phyloP scores from a whole-genome alignment of 2,113 vertebrate genomes.

The Prietella phreatophila region DNA sequence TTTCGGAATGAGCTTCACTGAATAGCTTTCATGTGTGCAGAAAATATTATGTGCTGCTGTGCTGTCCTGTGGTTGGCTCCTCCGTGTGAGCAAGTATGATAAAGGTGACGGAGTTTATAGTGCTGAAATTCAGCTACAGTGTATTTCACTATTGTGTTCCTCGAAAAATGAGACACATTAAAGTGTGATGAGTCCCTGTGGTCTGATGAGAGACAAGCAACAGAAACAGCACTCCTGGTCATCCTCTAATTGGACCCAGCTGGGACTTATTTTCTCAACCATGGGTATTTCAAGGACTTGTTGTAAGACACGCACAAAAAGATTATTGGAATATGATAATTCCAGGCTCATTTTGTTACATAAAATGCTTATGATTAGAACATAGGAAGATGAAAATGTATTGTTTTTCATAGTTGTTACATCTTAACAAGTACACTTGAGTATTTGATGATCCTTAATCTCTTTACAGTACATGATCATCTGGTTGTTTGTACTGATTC shows the following conservation, averaged over 20 bases:
- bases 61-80: neutral
- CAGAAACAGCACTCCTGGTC: slow-evolving; percentile 46
- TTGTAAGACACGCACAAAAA: slow-evolving; percentile 23
- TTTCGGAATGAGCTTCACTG: neutral
- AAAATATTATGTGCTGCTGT: slow-evolving; percentile 3
- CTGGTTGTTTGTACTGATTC: neutral
- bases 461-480: neutral
- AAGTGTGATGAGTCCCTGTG: slow-evolving; percentile 49
- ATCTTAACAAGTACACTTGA: neutral
- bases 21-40: neutral
- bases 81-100: neutral
- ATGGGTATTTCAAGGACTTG: slow-evolving; percentile 50
- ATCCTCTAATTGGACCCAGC: slow-evolving; percentile 55
- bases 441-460: neutral
- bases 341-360: neutral
- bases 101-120: slow-evolving; percentile 4
- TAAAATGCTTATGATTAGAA: slow-evolving; percentile 10
- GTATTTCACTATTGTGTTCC: slow-evolving; percentile 39
- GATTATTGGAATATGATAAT: slow-evolving; percentile 58
- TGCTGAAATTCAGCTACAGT: slow-evolving; percentile 37
- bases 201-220: slow-evolving; percentile 45
- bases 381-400: neutral
- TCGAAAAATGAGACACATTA: slow-evolving; percentile 51
- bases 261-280: slow-evolving; percentile 52
- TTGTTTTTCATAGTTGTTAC: neutral